These are phyloP conservation scores for Trissolcus japonicus DNA, from an alignment of 2,888 invertebrate species.

Conservation along the genomic window DNA sequence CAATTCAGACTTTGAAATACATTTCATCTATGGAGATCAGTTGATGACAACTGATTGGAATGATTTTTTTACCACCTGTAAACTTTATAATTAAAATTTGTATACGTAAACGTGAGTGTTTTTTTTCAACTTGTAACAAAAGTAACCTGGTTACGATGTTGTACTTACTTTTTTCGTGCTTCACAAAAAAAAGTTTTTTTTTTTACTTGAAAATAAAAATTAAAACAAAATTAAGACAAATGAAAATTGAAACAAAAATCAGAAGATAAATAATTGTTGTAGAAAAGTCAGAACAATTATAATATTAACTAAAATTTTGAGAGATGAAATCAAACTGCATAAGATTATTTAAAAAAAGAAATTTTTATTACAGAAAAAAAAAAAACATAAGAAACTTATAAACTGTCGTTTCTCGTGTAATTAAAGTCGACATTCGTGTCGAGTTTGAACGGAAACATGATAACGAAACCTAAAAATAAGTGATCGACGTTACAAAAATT, in stretches of 20 bases:
- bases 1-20: no score
- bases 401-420: slow-evolving; percentile 4
- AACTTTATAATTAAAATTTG: no score
- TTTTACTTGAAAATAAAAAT: neutral
- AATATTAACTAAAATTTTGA: neutral
- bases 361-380: slow-evolving; percentile 26
- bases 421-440: slow-evolving; percentile 7
- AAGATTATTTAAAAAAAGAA: slow-evolving; percentile 19
- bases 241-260: neutral
- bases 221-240: neutral
- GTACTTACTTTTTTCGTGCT: no score
- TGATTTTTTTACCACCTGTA: no score
- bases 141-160: no score
- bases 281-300: no score
- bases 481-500: slow-evolving; percentile 18
- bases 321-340: neutral
- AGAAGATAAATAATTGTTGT: neutral
- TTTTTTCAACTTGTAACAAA: no score
- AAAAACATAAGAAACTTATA: slow-evolving; percentile 26
- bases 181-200: no score
- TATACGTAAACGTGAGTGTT: no score
- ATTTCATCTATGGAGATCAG: no score
- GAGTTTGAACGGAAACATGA: neutral
- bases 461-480: slow-evolving; percentile 6
- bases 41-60: no score